A percentile compares a stretch with the other conserved stretches of the same genome.
phyloP scores from a whole-genome alignment of 2,113 vertebrate genomes.

The Sylvicapra grimmia region DNA sequence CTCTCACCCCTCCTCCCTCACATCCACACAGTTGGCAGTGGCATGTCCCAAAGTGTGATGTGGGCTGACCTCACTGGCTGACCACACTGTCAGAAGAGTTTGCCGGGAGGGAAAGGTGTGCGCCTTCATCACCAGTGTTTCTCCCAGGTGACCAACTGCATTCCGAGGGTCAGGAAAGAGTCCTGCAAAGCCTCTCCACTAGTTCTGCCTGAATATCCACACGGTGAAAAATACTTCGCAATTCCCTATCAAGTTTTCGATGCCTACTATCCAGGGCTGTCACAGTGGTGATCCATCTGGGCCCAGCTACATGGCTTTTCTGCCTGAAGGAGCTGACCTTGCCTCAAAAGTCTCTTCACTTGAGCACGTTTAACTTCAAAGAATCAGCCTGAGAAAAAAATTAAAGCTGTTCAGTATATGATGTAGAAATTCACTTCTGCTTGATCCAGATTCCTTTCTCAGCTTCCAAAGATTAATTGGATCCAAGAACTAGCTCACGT shows the following conservation, averaged over 20 bases:
- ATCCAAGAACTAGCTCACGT: background rate
- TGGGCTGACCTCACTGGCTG: constrained; percentile 9
- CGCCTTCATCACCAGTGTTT: background rate
- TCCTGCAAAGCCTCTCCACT: background rate
- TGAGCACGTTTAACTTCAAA: background rate
- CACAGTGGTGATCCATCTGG: background rate
- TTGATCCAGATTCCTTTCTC: background rate
- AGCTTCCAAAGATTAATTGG: background rate
- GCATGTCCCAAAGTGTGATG: background rate
- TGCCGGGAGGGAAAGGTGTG: background rate
- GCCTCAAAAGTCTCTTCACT: background rate
- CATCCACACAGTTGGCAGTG: constrained; percentile 10
- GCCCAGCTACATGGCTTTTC: background rate
- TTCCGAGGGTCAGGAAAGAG: background rate
- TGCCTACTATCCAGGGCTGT: background rate
- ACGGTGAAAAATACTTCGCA: background rate
- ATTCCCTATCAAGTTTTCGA: background rate
- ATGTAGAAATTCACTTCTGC: constrained; percentile 57
- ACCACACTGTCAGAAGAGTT: background rate
- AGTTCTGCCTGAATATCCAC: background rate
- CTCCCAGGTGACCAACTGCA: background rate
- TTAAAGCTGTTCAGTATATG: constrained; percentile 16
- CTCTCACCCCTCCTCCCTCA: constrained; percentile 14
- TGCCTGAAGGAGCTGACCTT: constrained; percentile 5
- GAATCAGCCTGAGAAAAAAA: background rate